phyloP scores from a whole-genome alignment of 2,113 vertebrate species.

The Ptyas mucosa region DNA sequence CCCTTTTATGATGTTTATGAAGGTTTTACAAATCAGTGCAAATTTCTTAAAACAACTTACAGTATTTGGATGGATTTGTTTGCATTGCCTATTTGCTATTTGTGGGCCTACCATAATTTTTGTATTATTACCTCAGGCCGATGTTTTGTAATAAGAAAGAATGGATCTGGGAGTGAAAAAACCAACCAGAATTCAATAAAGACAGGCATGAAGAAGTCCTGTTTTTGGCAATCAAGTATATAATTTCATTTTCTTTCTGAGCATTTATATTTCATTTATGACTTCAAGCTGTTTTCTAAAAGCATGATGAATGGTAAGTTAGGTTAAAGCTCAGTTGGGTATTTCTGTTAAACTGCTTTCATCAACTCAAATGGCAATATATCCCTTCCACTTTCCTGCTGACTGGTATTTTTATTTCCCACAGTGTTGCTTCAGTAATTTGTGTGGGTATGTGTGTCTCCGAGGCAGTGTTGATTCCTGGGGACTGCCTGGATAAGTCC shows the following conservation, averaged over 20 bases:
- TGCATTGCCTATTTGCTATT: conserved; percentile 17
- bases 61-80: not conserved
- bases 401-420: not conserved
- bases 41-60: not conserved
- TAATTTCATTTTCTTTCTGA: not conserved
- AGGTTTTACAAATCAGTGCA: not conserved
- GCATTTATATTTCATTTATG: not conserved
- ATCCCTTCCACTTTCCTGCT: not conserved
- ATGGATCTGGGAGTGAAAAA: not conserved
- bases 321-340: not conserved
- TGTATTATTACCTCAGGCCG: not conserved
- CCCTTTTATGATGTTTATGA: conserved; percentile 14
- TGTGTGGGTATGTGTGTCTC: not conserved
- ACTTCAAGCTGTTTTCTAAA: not conserved
- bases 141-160: not conserved
- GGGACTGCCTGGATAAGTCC: not conserved
- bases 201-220: not conserved
- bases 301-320: not conserved
- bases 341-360: not conserved
- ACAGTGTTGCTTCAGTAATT: not conserved
- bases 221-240: not conserved
- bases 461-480: not conserved
- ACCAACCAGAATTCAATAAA: not conserved
- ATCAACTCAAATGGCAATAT: not conserved
- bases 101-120: not conserved